Evolutionary conservation across 1,140 invertebrate species (phyloP), one percentile per base, ranked within the genome.

Genomic region (Tribolium castaneum): DNA sequence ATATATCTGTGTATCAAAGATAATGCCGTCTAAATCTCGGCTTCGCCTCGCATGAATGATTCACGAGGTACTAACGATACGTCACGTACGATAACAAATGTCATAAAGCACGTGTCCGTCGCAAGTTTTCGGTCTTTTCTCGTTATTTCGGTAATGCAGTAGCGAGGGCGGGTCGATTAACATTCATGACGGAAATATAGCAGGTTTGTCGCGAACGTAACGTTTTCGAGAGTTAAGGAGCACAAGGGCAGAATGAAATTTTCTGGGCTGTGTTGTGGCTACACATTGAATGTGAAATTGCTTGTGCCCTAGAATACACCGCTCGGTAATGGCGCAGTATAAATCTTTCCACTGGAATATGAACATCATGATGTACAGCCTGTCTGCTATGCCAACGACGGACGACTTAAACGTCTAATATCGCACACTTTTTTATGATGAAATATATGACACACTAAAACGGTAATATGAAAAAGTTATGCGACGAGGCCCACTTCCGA

Each of bases 281-380:
- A 70, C 49, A 79, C 74, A 79, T 75, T 79, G 78, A 79, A 79
- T 79, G 78, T 70, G 74, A 77, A 79, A 76, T 79, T 79, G 52
- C 78, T 51, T 62, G 73, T 75, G 73, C 73, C 56, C 73, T 22
- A 62, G 73, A 75, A 75, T 54, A 71, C 70, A 77, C 66, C 75
- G 75, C 66, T 39, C 54, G 66, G 66, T 79, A 79, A 79, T 79
- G 75, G 78, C 62, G 30, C 16, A 76, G 52, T 70, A 79, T 79
- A 79, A 79, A 79, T 79, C 78, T 79, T 71, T 56, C 78, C 22
- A 50, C 62, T 35, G 22, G 78, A 79, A 79, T 79, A 79, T 79
- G 78, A 79, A 79, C 78, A 79, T 79, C 74, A 56, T 79, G 78
- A 79, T 79, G 52, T 72, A 79, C 25, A 75, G 78, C 59, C 75